A percentile compares a stretch with the other conserved stretches of the same genome.
These are phyloP conservation scores for Pipa parva DNA, from an alignment of 2,113 vertebrate species.

Conservation along the genomic window DNA sequence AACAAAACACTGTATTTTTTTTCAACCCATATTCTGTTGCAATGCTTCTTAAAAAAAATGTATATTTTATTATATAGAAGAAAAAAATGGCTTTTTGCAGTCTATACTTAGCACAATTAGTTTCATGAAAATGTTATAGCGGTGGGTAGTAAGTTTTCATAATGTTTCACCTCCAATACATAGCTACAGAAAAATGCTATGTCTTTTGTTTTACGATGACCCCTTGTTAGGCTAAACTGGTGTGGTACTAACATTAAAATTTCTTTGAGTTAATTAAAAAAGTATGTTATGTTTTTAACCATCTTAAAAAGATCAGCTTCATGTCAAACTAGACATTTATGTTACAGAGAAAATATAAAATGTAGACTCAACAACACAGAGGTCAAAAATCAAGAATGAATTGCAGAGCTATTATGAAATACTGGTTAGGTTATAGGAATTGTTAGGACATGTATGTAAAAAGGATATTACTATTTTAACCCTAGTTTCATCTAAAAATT, in stretches of 20 bases:
- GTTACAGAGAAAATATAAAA: no score
- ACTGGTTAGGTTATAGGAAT: no score
- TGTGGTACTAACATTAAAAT: not conserved
- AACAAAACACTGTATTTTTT: not conserved
- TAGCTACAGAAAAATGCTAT: not conserved
- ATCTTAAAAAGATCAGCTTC: not conserved
- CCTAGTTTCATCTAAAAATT: no score
- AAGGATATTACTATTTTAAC: no score
- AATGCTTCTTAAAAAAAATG: not conserved
- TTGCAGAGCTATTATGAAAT: no score
- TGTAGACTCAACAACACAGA: no score
- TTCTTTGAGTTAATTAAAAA: not conserved
- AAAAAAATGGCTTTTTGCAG: not conserved
- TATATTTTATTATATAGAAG: not conserved
- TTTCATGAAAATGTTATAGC: not conserved
- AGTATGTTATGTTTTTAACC: not conserved
- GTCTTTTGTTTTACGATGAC: not conserved
- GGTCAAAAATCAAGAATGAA: no score
- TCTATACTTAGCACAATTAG: not conserved
- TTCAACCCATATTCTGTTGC: conserved; percentile 14
- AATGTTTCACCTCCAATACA: not conserved
- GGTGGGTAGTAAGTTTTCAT: not conserved
- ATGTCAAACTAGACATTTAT: not conserved
- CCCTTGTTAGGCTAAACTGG: not conserved
- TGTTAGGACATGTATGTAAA: no score